Percentiles rank a stretch among this genome's conserved stretches.
phyloP scores from a whole-genome alignment of 2,797 vertebrate species.

The Galago senegalensis region DNA sequence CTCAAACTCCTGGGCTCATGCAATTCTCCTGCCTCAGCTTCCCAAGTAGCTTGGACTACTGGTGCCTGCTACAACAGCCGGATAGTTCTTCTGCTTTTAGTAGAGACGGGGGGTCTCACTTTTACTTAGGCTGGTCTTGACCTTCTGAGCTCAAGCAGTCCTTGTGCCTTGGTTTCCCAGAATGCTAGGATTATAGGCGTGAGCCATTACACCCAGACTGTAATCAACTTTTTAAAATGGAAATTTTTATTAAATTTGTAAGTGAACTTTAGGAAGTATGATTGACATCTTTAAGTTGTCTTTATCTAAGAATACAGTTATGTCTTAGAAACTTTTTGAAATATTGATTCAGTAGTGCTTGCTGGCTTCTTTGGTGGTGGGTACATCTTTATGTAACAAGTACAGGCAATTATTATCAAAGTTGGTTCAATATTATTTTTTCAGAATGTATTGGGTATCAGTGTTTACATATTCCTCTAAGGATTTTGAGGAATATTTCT shows the following conservation, averaged over 20 bases:
- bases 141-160: no score
- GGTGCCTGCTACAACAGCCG: no score
- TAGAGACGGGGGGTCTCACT: no score
- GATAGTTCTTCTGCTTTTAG: no score
- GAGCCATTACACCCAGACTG: no score
- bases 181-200: no score
- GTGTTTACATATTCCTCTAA: background rate
- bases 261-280: background rate
- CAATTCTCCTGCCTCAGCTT: no score
- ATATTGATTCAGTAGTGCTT: background rate
- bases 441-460: background rate
- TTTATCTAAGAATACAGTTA: background rate
- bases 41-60: no score
- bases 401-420: background rate
- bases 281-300: background rate
- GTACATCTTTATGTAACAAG: background rate
- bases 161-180: no score
- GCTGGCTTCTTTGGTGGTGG: background rate
- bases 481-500: background rate
- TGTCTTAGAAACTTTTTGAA: background rate
- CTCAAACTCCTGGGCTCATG: no score
- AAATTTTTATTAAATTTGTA: constrained; percentile 15
- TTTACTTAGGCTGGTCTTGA: no score
- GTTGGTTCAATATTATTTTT: background rate
- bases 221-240: background rate